A percentile compares a stretch with the other conserved stretches of the same genome.
Conservation (phyloP, 2,113 vertebrate species). For the Semicossyphus pulcher region DNA sequence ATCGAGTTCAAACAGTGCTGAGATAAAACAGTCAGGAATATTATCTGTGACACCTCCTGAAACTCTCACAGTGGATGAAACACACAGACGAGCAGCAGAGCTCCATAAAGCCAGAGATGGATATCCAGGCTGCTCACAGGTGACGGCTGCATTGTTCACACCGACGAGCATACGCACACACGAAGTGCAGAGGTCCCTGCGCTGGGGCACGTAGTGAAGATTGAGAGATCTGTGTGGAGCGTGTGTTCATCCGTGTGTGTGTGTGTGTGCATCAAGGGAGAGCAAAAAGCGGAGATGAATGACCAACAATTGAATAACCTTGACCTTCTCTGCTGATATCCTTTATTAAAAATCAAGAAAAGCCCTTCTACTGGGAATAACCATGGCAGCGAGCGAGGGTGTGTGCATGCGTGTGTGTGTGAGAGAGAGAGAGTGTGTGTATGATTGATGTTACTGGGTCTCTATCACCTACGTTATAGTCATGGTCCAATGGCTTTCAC, state of each 20-base stretch:
- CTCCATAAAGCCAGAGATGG: constrained; percentile 51
- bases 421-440: constrained; percentile 18
- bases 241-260: not conserved
- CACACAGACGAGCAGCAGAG: constrained; percentile 15
- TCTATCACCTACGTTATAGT: constrained; percentile 73
- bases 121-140: constrained; percentile 43
- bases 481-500: constrained; percentile 63
- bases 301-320: constrained; percentile 78
- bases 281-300: constrained; percentile 65
- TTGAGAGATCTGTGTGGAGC: constrained; percentile 55
- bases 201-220: constrained; percentile 43
- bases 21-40: constrained; percentile 51
- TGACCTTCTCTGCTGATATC: constrained; percentile 76
- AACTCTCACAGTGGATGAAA: constrained; percentile 26
- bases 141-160: constrained; percentile 66
- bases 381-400: constrained; percentile 22
- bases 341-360: constrained; percentile 78
- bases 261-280: constrained; percentile 7
- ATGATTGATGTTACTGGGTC: constrained; percentile 74
- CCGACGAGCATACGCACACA: not conserved
- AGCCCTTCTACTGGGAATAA: constrained; percentile 65
- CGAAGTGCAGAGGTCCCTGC: constrained; percentile 22
- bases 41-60: constrained; percentile 49
- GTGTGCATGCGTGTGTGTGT: constrained; percentile 13
- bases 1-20: constrained; percentile 38